Percentiles rank a stretch among this genome's conserved stretches.
These are phyloP conservation scores for Protodeltote pygarga DNA, from an alignment of 2,888 invertebrate species.

Conservation along the genomic window DNA sequence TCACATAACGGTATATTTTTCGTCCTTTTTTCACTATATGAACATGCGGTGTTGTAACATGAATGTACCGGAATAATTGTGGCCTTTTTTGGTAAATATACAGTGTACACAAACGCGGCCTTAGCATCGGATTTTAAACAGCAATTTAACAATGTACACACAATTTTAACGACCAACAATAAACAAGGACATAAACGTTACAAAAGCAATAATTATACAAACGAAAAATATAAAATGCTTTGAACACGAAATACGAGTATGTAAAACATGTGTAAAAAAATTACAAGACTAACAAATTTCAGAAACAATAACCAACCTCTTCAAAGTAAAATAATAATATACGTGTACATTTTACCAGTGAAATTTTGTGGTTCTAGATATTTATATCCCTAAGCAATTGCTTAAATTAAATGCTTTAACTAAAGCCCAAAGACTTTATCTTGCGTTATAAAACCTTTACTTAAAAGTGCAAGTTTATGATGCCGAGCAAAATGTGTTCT, in stretches of 20 bases:
- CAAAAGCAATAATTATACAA: conserved; percentile 17
- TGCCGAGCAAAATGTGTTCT: no score
- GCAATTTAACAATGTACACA: conserved; percentile 40
- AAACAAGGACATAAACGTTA: conserved; percentile 22
- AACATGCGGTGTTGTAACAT: conserved; percentile 60
- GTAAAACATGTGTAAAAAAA: neutral
- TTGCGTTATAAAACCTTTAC: no score
- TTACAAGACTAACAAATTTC: neutral
- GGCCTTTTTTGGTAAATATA: conserved; percentile 53
- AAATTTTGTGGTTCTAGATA: no score
- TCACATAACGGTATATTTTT: conserved; percentile 52
- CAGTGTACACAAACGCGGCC: conserved; percentile 25
- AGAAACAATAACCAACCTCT: no score
- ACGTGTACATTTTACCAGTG: no score
- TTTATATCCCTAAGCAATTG: no score
- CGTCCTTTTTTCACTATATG: conserved; percentile 52
- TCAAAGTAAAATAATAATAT: no score
- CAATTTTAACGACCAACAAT: conserved; percentile 36
- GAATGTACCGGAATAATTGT: conserved; percentile 69
- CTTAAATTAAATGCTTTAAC: no score
- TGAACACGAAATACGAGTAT: neutral
- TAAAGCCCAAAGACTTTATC: no score
- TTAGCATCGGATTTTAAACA: conserved; percentile 38
- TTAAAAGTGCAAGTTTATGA: no score
- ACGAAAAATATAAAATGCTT: conserved; percentile 13